Percentiles rank a stretch among this genome's conserved stretches.
phyloP scores from a whole-genome alignment of 2,888 invertebrate species.

The Noctua fimbriata region DNA sequence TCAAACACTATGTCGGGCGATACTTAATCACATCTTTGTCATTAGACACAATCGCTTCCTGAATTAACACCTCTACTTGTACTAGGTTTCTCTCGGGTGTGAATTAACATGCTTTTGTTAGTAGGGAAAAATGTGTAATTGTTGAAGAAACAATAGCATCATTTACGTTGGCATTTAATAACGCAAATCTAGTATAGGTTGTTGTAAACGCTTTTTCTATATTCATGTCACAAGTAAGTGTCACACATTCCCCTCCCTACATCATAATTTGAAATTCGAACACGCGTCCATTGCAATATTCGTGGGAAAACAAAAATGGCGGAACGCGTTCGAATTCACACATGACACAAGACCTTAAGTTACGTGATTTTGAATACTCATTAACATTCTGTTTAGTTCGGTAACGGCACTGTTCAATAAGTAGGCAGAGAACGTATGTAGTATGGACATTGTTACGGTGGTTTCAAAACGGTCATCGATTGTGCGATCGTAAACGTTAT shows the following conservation, averaged over 20 bases:
- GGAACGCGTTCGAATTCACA: conserved; percentile 56
- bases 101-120: conserved; percentile 44
- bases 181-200: not conserved
- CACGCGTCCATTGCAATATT: conserved; percentile 52
- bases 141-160: conserved; percentile 23
- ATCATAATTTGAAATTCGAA: conserved; percentile 52
- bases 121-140: conserved; percentile 15
- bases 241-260: conserved; percentile 15
- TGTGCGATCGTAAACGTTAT: conserved; percentile 53
- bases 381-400: conserved; percentile 66
- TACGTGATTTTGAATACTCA: conserved; percentile 66
- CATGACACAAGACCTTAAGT: conserved; percentile 42
- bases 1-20: conserved; percentile 67
- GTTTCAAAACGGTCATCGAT: conserved; percentile 62
- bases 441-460: conserved; percentile 67
- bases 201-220: not conserved
- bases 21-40: conserved; percentile 66
- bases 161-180: not conserved
- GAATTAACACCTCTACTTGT: conserved; percentile 65
- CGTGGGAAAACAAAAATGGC: conserved; percentile 65
- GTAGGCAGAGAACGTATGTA: conserved; percentile 60
- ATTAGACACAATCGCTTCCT: conserved; percentile 67
- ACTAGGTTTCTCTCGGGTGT: conserved; percentile 56
- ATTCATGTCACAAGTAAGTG: not conserved
- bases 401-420: conserved; percentile 69